Evolutionary conservation across 2,797 vertebrate genomes (phyloP), one percentile per base, ranked within the genome.

Genomic region (Rhynchotus rufescens): DNA sequence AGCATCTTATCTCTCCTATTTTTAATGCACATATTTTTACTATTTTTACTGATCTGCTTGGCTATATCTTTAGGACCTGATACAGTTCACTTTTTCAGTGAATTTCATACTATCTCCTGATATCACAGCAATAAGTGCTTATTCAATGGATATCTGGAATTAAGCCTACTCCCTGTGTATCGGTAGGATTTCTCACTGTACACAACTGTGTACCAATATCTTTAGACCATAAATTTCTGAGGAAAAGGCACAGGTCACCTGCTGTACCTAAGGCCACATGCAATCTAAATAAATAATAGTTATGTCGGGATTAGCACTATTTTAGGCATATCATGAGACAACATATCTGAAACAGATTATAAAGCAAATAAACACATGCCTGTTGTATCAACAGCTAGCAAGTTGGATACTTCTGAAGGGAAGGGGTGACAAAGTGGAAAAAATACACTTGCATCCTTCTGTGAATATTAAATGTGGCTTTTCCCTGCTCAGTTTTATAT

Each of bases 401-500:
- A 80, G 49, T 30, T 84, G 36, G 30, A 21, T 10, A 61, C 74
- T 84, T 95, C 65, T 72, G 80, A 83, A 90, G 65, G 82, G 90
- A 93, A 81, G 21, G 6, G 20, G 23, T 88, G 72, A 75, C 68
- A 80, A 94, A 82, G 40, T 91, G 54, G 88, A 77, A 77, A 95
- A 95, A 92, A 80, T 42, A 74, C 26, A 73, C 30, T 89, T 89
- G 36, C 52, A 86, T 88, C 45, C 65, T 94, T 57, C 42, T 36
- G 75, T 54, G 75, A 95, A 92, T 93, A 93, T 92, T 84, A 77
- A 71, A 88, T 36, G 40, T 59, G 15, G 4, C 25, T 77, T 93
- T 92, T 95, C 93, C 65, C 80, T 89, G 42, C 77, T 89, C 88
- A 56, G 67, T 67, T 89, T 94, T 93, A 78, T 86, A 10, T 77